Percentiles rank a stretch among this genome's conserved stretches.
Evolutionary conservation across 2,113 vertebrate genomes (phyloP).

Genomic region (Sinocyclocheilus anophthalmus): DNA sequence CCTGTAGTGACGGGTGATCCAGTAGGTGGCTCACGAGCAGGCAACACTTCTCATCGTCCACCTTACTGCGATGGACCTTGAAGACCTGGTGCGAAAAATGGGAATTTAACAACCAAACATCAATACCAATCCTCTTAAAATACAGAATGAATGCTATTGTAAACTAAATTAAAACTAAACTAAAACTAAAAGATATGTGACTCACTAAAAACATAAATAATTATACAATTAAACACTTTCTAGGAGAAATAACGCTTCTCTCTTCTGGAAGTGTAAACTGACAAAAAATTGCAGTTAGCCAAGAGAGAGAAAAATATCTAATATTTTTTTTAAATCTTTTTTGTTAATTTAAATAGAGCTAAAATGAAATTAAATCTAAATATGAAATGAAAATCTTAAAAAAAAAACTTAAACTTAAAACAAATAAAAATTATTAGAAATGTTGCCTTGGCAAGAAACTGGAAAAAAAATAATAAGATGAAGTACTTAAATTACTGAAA

Average conservation of each 20-base stretch:
- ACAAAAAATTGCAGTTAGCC: not conserved
- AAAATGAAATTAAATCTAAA: too few species aligned
- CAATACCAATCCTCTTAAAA: too few species aligned
- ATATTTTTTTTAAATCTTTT: too few species aligned
- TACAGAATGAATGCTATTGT: too few species aligned
- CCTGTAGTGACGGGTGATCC: conserved; percentile 81
- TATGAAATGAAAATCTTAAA: too few species aligned
- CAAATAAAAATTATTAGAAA: too few species aligned
- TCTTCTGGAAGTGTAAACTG: not conserved
- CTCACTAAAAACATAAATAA: not conserved
- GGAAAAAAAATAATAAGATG: too few species aligned
- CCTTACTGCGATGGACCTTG: conserved; percentile 80
- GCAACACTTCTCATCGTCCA: conserved; percentile 82
- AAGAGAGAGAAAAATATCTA: not conserved
- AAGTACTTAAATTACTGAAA: too few species aligned
- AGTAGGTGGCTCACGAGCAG: conserved; percentile 79
- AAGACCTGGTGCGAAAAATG: conserved; percentile 75
- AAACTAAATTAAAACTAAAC: too few species aligned
- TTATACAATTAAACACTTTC: not conserved
- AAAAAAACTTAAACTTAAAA: too few species aligned
- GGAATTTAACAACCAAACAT: not conserved
- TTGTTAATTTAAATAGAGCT: too few species aligned
- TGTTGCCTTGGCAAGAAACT: too few species aligned
- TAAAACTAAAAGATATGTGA: not conserved
- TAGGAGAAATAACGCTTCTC: not conserved